A percentile compares a stretch with the other conserved stretches of the same genome.
Evolutionary conservation across 2,797 vertebrate species (phyloP).

Genomic region (Cynopterus sphinx): DNA sequence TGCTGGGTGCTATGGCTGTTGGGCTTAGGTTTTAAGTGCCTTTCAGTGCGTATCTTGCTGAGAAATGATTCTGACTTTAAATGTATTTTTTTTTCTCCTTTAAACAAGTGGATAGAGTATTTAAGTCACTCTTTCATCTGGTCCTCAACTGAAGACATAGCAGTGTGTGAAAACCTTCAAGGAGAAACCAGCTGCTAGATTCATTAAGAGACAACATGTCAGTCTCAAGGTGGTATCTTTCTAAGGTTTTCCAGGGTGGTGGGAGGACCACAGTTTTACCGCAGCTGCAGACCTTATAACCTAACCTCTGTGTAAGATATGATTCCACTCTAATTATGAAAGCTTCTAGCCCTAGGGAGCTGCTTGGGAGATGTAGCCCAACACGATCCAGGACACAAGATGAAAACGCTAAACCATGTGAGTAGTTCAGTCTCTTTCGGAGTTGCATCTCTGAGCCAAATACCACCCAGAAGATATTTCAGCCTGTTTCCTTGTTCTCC

Average conservation of each 20-base stretch:
- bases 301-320: neutral
- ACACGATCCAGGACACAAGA: neutral
- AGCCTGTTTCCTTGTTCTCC: neutral
- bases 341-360: neutral
- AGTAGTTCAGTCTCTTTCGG: rapidly evolving
- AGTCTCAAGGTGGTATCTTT: neutral
- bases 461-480: neutral
- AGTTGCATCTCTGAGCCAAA: neutral
- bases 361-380: neutral
- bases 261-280: neutral
- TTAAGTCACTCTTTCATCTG: neutral
- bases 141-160: neutral
- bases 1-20: neutral
- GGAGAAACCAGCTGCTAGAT: neutral
- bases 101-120: neutral
- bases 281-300: neutral
- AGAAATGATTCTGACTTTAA: slow-evolving; percentile 5
- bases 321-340: neutral
- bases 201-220: neutral
- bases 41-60: neutral
- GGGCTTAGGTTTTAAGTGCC: neutral
- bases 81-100: neutral
- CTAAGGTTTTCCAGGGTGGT: neutral
- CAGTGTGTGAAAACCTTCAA: neutral
- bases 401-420: neutral